Base-by-base conservation (phyloP, 2,797 vertebrate genomes). In the Cichlasoma orientale region DNA sequence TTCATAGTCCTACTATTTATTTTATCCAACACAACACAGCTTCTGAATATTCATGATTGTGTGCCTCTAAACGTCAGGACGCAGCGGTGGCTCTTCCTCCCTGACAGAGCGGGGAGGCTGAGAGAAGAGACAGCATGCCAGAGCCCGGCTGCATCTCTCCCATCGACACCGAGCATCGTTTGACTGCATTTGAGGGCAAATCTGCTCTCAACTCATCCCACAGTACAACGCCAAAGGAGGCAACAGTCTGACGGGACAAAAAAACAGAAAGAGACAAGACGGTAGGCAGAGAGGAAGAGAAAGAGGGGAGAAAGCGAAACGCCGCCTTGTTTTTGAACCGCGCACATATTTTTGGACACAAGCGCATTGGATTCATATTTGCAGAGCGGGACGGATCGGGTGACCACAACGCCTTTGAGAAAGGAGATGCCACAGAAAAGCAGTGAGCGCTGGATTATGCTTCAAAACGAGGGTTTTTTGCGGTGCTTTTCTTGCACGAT, bases 11-110 rank as follows among this genome's bases (percentile, higher is more conserved):
- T 61, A 57, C 50, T 80, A 82, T 86, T 88, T 89, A 59, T 93
- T 79, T 77, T 25, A 72, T 50, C 47, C 71, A 84, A 21, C 69
- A 70, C 71, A 75, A 74, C 50, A 55, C 83, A 25, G 72, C 78
- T 75, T 47, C 38, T 96, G 93, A 93, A 95, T 95, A 96, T 95
- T 95, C 92, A 95, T 95, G 93, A 92, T 57, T 58, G 84, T 58
- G 85, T 73, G 90, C 77, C 88, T 90, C 81, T 41, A 16, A 87
- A 94, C 94, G 93, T 94, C 91, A 95, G 90, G 90, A 92, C 89
- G 90, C 91, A 92, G 91, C 77, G 73, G 86, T 80, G 80, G 85
- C 82, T 90, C 82, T 89, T 77, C 77, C 86, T 90, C 84, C 80
- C 87, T 59, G 85, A 78, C 84, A 74, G 86, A 84, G 82, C 59